These are phyloP conservation scores for Leiothrix lutea DNA, from an alignment of 2,113 vertebrate genomes.

Conservation along the genomic window DNA sequence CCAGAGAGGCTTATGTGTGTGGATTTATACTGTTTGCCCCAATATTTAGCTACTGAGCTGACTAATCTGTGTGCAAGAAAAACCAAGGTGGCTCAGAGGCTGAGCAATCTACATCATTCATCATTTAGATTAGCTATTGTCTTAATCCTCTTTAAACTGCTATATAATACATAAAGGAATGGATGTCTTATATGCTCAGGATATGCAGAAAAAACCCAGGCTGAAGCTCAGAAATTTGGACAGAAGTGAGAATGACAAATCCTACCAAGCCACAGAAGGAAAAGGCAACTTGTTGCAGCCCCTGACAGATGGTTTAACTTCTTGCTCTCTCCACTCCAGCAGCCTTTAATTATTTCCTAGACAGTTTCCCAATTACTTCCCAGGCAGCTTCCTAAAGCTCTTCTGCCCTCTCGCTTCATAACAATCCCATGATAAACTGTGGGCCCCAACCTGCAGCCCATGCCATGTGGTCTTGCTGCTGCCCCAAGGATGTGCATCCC, in stretches of 20 bases:
- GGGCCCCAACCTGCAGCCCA: too few species aligned
- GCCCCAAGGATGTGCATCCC: not conserved
- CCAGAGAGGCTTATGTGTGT: conserved; percentile 16
- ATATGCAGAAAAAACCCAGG: not conserved
- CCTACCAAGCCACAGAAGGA: not conserved
- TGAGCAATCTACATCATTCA: conserved; percentile 50
- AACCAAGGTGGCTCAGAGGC: not conserved
- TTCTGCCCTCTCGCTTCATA: not conserved
- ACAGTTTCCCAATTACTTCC: not conserved
- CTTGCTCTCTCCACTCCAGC: not conserved
- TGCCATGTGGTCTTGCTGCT: fast-evolving
- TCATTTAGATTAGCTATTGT: conserved; percentile 59
- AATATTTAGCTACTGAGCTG: conserved; percentile 48
- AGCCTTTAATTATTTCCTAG: not conserved
- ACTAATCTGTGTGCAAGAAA: conserved; percentile 44
- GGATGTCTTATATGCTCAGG: not conserved
- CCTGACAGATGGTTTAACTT: not conserved
- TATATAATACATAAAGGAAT: conserved; percentile 47
- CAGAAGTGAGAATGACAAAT: not conserved
- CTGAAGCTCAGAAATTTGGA: not conserved
- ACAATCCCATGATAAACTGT: fast-evolving
- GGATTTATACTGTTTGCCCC: conserved; percentile 60
- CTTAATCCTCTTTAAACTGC: conserved; percentile 59
- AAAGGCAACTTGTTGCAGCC: conserved; percentile 1
- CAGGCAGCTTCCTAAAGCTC: not conserved